Evolutionary conservation across 2,888 invertebrate species (phyloP).

Genomic region (Drosophila bunnanda): DNA sequence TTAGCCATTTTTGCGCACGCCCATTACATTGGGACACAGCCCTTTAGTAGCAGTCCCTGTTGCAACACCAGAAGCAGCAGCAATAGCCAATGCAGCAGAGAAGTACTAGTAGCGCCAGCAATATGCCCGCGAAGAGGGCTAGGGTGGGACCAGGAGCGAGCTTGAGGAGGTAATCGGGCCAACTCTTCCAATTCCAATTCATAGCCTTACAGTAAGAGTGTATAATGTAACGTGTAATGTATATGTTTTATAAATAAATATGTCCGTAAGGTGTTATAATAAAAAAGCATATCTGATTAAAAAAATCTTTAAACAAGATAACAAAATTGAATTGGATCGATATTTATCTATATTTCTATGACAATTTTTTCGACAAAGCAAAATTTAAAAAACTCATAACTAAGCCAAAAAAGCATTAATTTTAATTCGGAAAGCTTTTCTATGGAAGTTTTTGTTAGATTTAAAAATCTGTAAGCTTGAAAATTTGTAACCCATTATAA

Average conservation of each 20-base stretch:
- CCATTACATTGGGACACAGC: no score
- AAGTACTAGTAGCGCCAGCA: neutral
- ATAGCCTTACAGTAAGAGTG: neutral
- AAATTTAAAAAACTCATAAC: no score
- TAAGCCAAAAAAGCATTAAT: no score
- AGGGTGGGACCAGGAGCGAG: conserved; percentile 3
- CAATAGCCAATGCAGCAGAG: conserved; percentile 27
- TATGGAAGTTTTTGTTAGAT: no score
- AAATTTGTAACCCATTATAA: no score
- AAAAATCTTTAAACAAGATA: neutral
- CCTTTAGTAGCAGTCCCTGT: neutral
- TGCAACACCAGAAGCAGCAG: conserved; percentile 17
- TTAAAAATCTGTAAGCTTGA: no score
- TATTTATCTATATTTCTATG: no score
- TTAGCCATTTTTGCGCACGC: neutral
- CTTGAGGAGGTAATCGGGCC: neutral
- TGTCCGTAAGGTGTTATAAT: neutral
- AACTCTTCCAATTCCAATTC: neutral
- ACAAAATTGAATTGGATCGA: no score
- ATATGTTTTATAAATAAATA: neutral
- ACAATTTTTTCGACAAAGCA: no score
- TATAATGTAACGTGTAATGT: neutral
- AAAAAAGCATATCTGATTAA: neutral
- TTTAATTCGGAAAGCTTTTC: no score
- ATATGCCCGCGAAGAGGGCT: neutral